Evolutionary conservation across 2,888 invertebrate genomes (phyloP), one percentile per base, ranked within the genome.

Genomic region (Chymomyza fuscimana): DNA sequence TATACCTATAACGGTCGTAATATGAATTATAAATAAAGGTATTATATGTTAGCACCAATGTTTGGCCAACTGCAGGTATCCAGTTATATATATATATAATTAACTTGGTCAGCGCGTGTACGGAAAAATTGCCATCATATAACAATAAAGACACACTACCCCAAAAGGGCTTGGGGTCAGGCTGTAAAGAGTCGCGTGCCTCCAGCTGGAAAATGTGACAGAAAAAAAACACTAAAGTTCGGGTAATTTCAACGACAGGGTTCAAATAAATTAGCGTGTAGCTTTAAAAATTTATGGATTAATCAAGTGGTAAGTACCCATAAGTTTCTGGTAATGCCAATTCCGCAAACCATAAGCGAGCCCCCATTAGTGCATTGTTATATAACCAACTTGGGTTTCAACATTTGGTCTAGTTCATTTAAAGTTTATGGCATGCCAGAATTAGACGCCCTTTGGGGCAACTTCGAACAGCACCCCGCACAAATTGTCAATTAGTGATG

Each of bases 1-100:
- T 46, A 12, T 60, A n/a, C n/a, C n/a, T n/a, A 66, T 19, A 2
- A 19, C 1, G 32, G 60, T 58, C 50, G 54, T 16, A 16, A 54
- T 65, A 70, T 73, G n/a, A 73, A 73, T 70, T 51, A 63, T 70
- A 67, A 63, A 73, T 58, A 40, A 61, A 54, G 59, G 16, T 63
- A 25, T 10, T 40, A 56, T 56, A 25, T 25, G 25, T 25, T 3
- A 52, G 66, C 58, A 50, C 40, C 66, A 61, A 29, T 70, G 32
- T 61, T 67, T 63, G 54, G 36, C n/a, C 6, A 54, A 54, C n/a
- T 54, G 7, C 54, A 19, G 54, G 54, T 54, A 9, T 1, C 62
- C 56, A 67, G 67, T 61, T 70, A 67, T 66, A 46, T 46, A 54
- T 19, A 54, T 22, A 50, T 65, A 70, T 72, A 72, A 72, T 72